Conservation (phyloP, 2,797 vertebrate genomes). For the Aplochiton taeniatus region DNA sequence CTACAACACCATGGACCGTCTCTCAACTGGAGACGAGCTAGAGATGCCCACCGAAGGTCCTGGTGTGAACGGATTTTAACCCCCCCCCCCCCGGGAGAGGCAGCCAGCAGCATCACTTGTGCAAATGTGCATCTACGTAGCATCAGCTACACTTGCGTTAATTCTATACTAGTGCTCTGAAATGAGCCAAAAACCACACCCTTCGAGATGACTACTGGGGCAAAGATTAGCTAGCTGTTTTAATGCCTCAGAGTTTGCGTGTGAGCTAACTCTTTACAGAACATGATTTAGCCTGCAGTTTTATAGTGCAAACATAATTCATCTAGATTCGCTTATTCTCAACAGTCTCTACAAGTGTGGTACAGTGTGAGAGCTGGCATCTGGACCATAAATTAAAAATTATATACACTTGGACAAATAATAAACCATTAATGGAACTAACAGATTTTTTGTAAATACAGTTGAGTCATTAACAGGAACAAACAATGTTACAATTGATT, state of each 20-base stretch:
- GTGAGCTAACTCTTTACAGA: conserved; percentile 21
- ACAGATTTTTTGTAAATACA: conserved; percentile 51
- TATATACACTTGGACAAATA: conserved; percentile 83
- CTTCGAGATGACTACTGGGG: not conserved
- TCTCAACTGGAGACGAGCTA: no score
- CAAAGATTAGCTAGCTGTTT: not conserved
- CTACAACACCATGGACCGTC: no score
- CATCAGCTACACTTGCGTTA: not conserved
- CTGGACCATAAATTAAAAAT: conserved; percentile 63
- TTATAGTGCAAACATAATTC: conserved; percentile 19
- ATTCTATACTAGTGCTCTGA: not conserved
- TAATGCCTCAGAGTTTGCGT: conserved; percentile 1
- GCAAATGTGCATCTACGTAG: not conserved
- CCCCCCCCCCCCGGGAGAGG: not conserved
- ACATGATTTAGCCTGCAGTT: conserved; percentile 37
- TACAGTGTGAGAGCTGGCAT: conserved; percentile 33
- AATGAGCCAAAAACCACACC: not conserved
- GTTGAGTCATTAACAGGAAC: conserved; percentile 25
- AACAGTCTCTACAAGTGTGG: conserved; percentile 31
- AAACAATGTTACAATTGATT: conserved; percentile 57
- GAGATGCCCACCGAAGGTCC: no score
- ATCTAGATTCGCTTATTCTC: conserved; percentile 30
- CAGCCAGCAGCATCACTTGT: conserved; percentile 10
- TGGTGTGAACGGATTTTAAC: not conserved
- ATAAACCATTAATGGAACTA: conserved; percentile 66